phyloP scores from a whole-genome alignment of 2,888 invertebrate genomes.

The Sphaeridia pumilis region DNA sequence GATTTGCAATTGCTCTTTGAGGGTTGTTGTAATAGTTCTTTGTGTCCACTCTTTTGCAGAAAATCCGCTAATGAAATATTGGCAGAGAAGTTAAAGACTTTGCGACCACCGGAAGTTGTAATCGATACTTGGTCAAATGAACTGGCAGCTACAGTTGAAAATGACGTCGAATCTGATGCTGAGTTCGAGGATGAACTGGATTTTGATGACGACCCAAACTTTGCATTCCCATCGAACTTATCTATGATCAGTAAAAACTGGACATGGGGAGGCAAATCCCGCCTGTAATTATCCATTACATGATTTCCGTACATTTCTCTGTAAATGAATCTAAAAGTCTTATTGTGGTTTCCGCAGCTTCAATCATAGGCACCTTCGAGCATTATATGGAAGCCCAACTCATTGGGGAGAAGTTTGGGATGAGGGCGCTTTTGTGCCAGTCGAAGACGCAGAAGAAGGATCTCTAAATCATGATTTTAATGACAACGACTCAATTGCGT shows the following conservation, averaged over 20 bases:
- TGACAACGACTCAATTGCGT: slow-evolving; percentile 43
- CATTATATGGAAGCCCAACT: slow-evolving; percentile 35
- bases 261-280: slow-evolving; percentile 35
- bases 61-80: slow-evolving; percentile 37
- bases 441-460: slow-evolving; percentile 32
- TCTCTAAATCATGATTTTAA: slow-evolving; percentile 36
- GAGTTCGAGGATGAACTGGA: slow-evolving; percentile 37
- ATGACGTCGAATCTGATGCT: slow-evolving; percentile 29
- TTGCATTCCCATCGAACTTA: slow-evolving; percentile 51
- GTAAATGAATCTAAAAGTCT: no score
- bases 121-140: slow-evolving; percentile 88
- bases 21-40: no score
- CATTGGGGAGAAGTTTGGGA: slow-evolving; percentile 37
- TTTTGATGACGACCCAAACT: slow-evolving; percentile 40
- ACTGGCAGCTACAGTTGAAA: slow-evolving; percentile 50
- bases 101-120: slow-evolving; percentile 50
- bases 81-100: slow-evolving; percentile 38
- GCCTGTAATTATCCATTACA: slow-evolving; percentile 32
- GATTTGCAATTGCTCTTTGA: no score
- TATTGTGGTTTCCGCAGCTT: no score
- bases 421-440: slow-evolving; percentile 34
- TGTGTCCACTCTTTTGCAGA: slow-evolving; percentile 32
- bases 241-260: slow-evolving; percentile 43
- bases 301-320: no score
- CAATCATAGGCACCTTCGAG: slow-evolving; percentile 35